Base-by-base conservation (phyloP, 2,797 vertebrate species). In the Lacerta bilineata region DNA sequence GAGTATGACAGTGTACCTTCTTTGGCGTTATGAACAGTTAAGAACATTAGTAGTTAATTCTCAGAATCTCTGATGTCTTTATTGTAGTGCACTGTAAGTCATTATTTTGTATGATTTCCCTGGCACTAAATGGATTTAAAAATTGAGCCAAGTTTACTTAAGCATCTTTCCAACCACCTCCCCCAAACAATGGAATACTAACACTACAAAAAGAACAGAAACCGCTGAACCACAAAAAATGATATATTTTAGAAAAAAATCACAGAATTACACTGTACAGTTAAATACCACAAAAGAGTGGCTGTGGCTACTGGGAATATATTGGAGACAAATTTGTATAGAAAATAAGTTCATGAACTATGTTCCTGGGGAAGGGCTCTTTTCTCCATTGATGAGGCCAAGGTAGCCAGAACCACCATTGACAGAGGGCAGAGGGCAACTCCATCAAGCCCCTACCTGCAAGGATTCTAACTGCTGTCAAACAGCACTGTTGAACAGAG, bases 41-140 rank as follows among this genome's bases (percentile, higher is more conserved):
- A 18, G 66, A n/a, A 84, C 50, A 84, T 18, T 69, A 79, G 46
- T 61, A 59, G 78, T 50, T 88, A 41, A 69, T 83, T 84, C 43
- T 78, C 55, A 43, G 15, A 9, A 39, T 78, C 27, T 71, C 15
- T 68, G 20, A 39, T 59, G 27, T 84, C 75, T 88, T 84, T 79
- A 69, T 78, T n/a, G 27, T 78, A 25, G 74, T 25, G 18, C 10
- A n/a, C 84, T 78, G 83, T 15, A 50, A 25, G 9, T 76, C 10
- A 64, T 76, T 29, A 75, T 50, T 76, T 33, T 76, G 20, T 39
- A 66, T 87, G n/a, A 2, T 64, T 18, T 15, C 59, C 36, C 2
- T 55, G 33, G 3, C 59, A 88, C 8, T 84, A 17, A 72, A 29
- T 61, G 39, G 25, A 33, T 41, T 8, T 71, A 43, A 71, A 61